Conservation (phyloP, 2,888 invertebrate genomes). For the Sympetrum striolatum region DNA sequence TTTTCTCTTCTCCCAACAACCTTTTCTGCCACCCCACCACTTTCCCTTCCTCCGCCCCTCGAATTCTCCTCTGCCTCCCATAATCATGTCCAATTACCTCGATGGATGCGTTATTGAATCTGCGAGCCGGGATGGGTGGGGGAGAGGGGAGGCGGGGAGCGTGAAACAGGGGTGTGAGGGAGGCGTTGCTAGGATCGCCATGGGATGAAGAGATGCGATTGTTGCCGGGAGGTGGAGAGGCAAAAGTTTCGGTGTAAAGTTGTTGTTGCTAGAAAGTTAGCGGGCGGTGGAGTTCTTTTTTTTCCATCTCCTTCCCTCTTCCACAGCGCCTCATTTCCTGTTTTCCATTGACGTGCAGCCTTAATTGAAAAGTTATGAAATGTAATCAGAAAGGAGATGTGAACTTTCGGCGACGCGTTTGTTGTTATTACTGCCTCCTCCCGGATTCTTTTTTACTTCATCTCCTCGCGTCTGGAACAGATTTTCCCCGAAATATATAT, state of each 20-base stretch:
- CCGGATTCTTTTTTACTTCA: neutral
- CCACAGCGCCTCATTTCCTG: neutral
- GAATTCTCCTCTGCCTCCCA: neutral
- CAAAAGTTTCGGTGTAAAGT: neutral
- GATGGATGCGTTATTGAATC: conserved; percentile 44
- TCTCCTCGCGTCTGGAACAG: neutral
- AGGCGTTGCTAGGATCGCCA: neutral
- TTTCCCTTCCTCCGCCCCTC: neutral
- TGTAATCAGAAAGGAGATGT: neutral
- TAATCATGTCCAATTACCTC: conserved; percentile 42
- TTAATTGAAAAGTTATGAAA: neutral
- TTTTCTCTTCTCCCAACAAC: neutral
- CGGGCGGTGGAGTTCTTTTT: neutral
- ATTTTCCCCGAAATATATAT: neutral
- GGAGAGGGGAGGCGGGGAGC: neutral
- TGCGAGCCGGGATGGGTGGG: neutral
- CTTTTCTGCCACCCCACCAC: neutral
- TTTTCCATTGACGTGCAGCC: neutral
- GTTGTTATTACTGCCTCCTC: neutral
- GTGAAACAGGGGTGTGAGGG: neutral
- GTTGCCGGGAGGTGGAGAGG: neutral
- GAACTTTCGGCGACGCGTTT: neutral
- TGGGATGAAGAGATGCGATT: neutral
- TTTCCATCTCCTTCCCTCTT: neutral
- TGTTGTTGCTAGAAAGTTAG: neutral